Evolutionary conservation across 2,113 vertebrate species (phyloP).

Genomic region (Myotis yumanensis): DNA sequence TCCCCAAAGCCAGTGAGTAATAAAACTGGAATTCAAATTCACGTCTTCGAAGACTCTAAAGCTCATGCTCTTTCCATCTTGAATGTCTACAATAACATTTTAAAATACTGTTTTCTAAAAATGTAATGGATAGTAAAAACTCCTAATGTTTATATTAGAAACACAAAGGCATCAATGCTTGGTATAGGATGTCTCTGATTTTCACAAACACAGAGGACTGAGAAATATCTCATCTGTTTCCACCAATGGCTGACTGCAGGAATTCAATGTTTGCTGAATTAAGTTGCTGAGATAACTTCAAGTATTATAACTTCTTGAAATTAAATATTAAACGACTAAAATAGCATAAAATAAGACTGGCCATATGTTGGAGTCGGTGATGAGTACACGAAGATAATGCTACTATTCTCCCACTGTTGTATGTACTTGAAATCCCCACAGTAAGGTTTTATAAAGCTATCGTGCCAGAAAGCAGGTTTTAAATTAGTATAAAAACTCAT

Average conservation of each 20-base stretch:
- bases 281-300: neutral
- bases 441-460: neutral
- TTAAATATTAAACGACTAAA: neutral
- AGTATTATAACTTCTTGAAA: neutral
- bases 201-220: neutral
- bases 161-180: neutral
- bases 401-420: neutral
- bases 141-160: neutral
- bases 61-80: neutral
- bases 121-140: neutral
- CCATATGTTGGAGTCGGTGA: neutral
- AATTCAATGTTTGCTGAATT: neutral
- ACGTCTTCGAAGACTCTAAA: neutral
- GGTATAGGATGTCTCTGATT: neutral
- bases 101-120: neutral
- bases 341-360: neutral
- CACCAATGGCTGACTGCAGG: neutral
- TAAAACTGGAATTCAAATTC: neutral
- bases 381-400: neutral
- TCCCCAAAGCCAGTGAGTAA: neutral
- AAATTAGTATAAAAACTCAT: constrained; percentile 46
- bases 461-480: constrained; percentile 12
- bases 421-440: neutral
- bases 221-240: neutral
- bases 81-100: neutral